Conservation (phyloP, 2,113 vertebrate species). For the Oenanthe melanoleuca region DNA sequence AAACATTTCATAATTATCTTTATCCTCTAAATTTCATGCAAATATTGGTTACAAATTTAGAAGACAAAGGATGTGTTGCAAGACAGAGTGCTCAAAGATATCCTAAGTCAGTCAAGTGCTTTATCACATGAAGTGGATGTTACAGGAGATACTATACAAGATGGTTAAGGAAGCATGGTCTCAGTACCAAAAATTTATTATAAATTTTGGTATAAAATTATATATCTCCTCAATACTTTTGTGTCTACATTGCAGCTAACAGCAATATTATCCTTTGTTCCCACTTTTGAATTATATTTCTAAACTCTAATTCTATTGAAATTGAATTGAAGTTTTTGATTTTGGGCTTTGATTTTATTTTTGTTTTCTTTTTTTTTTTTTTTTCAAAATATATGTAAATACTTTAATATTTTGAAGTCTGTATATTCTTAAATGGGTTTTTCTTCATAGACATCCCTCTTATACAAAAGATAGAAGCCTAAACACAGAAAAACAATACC, state of each 20-base stretch:
- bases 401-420: neutral
- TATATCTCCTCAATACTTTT: neutral
- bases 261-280: neutral
- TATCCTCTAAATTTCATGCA: neutral
- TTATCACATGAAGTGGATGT: neutral
- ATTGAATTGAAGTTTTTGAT: neutral
- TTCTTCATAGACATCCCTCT: neutral
- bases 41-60: neutral
- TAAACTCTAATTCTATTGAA: neutral
- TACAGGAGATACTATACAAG: neutral
- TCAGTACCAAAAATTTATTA: neutral
- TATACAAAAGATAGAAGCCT: neutral
- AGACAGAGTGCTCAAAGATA: neutral
- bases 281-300: neutral
- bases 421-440: neutral
- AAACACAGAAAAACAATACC: neutral
- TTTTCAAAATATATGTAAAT: neutral
- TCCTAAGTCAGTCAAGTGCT: neutral
- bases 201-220: neutral
- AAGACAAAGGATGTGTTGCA: neutral
- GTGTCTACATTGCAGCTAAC: neutral
- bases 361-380: neutral
- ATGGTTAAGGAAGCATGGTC: neutral
- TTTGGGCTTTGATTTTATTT: neutral
- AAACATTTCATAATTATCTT: neutral